phyloP scores from a whole-genome alignment of 2,113 vertebrate genomes.

The Bufo bufo region DNA sequence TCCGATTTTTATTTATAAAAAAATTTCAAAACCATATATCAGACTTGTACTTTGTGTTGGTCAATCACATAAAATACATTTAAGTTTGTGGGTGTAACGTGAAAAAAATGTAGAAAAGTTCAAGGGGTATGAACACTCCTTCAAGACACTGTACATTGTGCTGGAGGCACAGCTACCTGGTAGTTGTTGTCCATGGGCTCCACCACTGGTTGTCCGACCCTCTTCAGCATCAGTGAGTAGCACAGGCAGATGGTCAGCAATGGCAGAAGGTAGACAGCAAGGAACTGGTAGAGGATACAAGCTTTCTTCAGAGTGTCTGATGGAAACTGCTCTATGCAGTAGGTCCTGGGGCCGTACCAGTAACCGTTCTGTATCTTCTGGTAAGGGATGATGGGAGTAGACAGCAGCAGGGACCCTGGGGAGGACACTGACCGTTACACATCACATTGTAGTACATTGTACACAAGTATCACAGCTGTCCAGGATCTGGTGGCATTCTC shows the following conservation, averaged over 20 bases:
- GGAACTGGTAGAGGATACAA: constrained; percentile 82
- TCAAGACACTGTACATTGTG: too few species aligned
- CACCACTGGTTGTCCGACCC: constrained; percentile 77
- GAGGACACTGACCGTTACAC: background rate
- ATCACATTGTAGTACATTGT: background rate
- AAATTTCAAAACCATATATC: too few species aligned
- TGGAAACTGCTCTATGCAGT: constrained; percentile 81
- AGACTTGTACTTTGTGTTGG: too few species aligned
- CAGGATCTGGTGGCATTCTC: too few species aligned
- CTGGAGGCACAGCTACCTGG: constrained; percentile 68
- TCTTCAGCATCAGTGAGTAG: constrained; percentile 82
- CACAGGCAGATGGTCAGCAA: constrained; percentile 79
- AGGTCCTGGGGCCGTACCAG: constrained; percentile 79
- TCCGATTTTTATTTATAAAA: too few species aligned
- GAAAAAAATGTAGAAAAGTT: too few species aligned
- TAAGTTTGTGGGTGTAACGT: too few species aligned
- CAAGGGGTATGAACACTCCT: too few species aligned
- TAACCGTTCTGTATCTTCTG: constrained; percentile 80
- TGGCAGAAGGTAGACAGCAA: constrained; percentile 77
- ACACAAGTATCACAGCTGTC: background rate
- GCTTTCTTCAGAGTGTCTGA: constrained; percentile 77
- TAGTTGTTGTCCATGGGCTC: constrained; percentile 81
- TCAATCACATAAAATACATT: too few species aligned
- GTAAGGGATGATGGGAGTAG: constrained; percentile 77
- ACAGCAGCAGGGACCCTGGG: constrained; percentile 79